Base-by-base conservation (phyloP, 1,140 invertebrate genomes). In the Agrypnia vestita region DNA sequence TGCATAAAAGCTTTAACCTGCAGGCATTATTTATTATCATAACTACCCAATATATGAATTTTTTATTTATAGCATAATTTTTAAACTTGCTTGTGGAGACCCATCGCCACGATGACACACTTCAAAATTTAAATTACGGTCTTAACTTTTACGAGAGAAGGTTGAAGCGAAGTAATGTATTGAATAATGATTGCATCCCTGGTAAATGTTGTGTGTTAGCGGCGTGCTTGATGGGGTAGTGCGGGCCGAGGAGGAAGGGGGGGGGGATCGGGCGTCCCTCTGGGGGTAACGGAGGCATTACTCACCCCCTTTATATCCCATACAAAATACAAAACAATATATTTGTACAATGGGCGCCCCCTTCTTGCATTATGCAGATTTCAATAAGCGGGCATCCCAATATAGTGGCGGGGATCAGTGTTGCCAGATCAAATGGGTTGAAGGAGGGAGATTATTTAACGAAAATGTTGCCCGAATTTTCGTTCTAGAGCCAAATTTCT, bases 311-410 rank as follows among this genome's bases (percentile, higher is more conserved):
- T 78, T 74, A 78, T 78, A 64, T 78, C 80, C 67, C 80, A 78
- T 78, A 81, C 80, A 78, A 81, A 78, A 78, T 78, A 81, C 76
- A 74, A 81, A 78, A 81, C 80, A 81, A 81, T 78, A 81, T 81
- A 81, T 81, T 81, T 81, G 75, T 73, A 77, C 80, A 81, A 81
- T 78, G 59, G 71, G 59, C 75, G 69, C 43, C 75, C 75, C 79
- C 51, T 64, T 64, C 79, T 61, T 64, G 67, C 76, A 76, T 80
- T 67, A 67, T 55, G 44, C 62, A 73, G 55, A 78, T 81, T 81
- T 81, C 75, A 81, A 81, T 78, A 78, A 81, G 67, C 56, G 56
- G 59, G 15, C 71, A 51, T 64, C 53, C 75, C 25, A 62, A 77
- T 77, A 77, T 77, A 77, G 73, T 76, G 51, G 53, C 59, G 75